Conservation (phyloP, 2,888 invertebrate species). For the Dorcus hopei region DNA sequence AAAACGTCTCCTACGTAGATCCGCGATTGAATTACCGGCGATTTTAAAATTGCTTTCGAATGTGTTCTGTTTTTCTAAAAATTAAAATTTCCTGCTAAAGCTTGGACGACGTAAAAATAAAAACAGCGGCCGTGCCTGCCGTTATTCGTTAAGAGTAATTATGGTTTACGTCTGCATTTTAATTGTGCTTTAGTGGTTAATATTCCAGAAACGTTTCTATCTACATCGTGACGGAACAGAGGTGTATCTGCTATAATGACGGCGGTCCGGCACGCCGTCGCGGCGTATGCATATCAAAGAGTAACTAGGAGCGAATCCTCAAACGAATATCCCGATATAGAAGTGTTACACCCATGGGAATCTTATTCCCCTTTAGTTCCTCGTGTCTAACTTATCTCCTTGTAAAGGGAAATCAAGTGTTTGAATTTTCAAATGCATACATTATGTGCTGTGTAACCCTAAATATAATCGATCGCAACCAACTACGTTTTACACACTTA, state of each 20-base stretch:
- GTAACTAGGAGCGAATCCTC: slow-evolving; percentile 17
- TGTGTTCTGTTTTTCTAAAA: too few relatives aligned
- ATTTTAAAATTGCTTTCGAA: too few relatives aligned
- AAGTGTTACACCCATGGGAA: slow-evolving; percentile 19
- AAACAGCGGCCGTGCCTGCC: too few relatives aligned
- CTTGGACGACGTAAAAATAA: too few relatives aligned
- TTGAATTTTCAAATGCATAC: background rate
- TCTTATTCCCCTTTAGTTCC: background rate
- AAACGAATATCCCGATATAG: slow-evolving; percentile 22
- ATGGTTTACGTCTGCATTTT: slow-evolving; percentile 25
- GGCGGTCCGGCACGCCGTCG: slow-evolving; percentile 13
- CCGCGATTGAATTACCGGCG: too few relatives aligned
- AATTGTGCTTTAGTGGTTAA: slow-evolving; percentile 26
- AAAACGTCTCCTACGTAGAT: too few relatives aligned
- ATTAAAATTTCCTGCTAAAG: too few relatives aligned
- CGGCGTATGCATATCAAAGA: slow-evolving; percentile 22
- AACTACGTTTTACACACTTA: too few relatives aligned
- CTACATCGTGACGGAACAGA: slow-evolving; percentile 13
- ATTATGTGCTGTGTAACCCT: too few relatives aligned
- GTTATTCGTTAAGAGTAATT: slow-evolving; percentile 28
- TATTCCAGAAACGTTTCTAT: slow-evolving; percentile 21
- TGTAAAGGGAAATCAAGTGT: slow-evolving; percentile 1
- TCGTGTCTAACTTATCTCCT: background rate
- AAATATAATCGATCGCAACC: too few relatives aligned
- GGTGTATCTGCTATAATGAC: slow-evolving; percentile 17